phyloP scores from a whole-genome alignment of 2,113 vertebrate species.

The Phylloscopus whistleri region DNA sequence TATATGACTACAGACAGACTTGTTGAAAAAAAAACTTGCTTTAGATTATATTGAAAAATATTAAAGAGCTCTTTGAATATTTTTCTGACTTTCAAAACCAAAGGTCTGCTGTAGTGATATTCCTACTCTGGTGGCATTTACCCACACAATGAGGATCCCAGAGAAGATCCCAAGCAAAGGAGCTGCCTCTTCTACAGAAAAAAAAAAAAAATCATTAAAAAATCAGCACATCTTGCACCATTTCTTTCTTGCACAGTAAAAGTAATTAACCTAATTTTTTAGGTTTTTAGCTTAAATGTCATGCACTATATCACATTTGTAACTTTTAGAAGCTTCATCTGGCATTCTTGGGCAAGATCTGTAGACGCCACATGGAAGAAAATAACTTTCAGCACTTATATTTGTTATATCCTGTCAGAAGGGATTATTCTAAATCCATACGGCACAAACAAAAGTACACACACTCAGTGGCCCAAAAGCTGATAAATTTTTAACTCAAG shows the following conservation, averaged over 20 bases:
- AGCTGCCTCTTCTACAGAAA: not conserved
- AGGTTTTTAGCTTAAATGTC: not conserved
- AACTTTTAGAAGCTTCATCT: slow-evolving; percentile 31
- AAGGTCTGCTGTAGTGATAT: not conserved
- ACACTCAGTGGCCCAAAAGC: not conserved
- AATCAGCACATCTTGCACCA: not conserved
- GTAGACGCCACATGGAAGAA: not conserved
- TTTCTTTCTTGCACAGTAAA: not conserved
- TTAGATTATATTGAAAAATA: not conserved
- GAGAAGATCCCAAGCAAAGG: not conserved
- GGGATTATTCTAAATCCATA: not conserved
- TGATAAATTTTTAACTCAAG: not conserved
- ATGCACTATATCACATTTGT: not conserved
- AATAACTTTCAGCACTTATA: not conserved
- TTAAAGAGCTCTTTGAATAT: not conserved
- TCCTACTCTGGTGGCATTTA: not conserved
- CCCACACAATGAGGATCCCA: not conserved
- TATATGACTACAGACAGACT: not conserved
- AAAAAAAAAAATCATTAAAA: not conserved
- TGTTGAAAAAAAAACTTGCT: not conserved
- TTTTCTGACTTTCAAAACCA: not conserved
- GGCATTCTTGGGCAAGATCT: not conserved
- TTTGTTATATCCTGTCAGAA: not conserved
- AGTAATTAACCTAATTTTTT: not conserved
- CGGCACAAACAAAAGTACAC: not conserved